Base-by-base conservation (phyloP, 2,888 invertebrate species). In the Agapetus fuscipes region DNA sequence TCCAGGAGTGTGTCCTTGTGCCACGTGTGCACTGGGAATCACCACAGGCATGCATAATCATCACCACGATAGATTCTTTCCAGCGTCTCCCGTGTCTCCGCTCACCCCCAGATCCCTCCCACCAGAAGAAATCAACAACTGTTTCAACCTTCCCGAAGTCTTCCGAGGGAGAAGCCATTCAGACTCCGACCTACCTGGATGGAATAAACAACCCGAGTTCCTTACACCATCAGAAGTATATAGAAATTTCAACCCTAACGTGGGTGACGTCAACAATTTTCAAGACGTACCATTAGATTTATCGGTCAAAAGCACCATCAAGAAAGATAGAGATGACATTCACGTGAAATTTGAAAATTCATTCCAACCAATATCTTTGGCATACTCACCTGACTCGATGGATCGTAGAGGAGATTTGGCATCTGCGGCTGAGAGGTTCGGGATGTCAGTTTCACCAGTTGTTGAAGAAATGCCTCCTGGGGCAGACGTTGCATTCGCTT, bases 401-500 rank as follows among this genome's bases (percentile, higher is more conserved):
- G 20, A 20, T 20, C 20, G 20, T 6, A 4, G 20, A 6, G 20
- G 4, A 4, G 9, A 4, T 6, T 6, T 4, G 5, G 4, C 5
- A 4, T 20, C 20, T 4, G 5, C 20, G 9, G 20, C 20, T 20
- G 4, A 6, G 4, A 20, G 9, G 5, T n/a, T n/a, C n/a, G n/a
- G n/a, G n/a, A n/a, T n/a, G n/a, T n/a, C n/a, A 48, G 83, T 84
- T 3, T 80, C 81, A 14, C 85, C 83, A 0, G 83, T 83, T 4
- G 82, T 83, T 2, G 83, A 83, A 56, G 80, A 83, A 57, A 80
- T 82, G 78, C 76, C 80, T 6, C 78, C 80, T 0, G 83, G 83
- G 5, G 76, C 80, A 2, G 83, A 84, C 59, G 79, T 83, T 10
- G 80, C 82, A 1, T 89, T 87, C 61, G 81, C 84, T 1, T 96